Conservation (phyloP, 92 coral and sea anemone species). For the Phenganax marumi region DNA sequence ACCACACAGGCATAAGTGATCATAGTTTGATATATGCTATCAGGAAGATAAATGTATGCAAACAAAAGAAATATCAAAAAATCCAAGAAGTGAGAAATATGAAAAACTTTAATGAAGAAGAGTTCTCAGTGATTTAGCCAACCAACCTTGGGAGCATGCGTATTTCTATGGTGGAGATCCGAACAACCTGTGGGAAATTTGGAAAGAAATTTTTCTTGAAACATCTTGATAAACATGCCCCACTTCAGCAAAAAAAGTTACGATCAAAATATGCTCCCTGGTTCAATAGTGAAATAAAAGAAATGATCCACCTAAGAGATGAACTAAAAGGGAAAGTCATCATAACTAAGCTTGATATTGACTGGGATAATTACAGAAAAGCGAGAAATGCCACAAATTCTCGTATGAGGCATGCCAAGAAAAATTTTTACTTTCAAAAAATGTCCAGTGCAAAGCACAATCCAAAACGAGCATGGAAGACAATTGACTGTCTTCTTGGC, state of each 20-base stretch:
- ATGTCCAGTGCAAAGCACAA: not conserved
- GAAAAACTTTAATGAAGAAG: not conserved
- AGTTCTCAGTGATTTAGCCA: not conserved
- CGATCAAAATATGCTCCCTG: not conserved
- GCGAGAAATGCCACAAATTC: constrained; percentile 6
- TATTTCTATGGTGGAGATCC: not conserved
- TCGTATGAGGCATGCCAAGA: not conserved
- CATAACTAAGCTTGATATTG: not conserved
- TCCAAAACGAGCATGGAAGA: constrained; percentile 15
- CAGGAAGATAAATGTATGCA: not conserved
- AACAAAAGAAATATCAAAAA: not conserved
- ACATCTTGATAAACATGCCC: constrained; percentile 11
- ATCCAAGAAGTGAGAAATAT: not conserved
- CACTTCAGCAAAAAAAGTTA: not conserved
- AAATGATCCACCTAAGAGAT: not conserved
- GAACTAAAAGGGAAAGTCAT: not conserved
- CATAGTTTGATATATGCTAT: not conserved
- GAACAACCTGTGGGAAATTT: constrained; percentile 1
- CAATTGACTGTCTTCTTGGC: not conserved
- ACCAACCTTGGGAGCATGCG: not conserved
- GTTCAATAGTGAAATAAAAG: not conserved
- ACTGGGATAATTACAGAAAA: constrained; percentile 7
- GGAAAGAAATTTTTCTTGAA: constrained; percentile 2
- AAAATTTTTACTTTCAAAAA: not conserved
- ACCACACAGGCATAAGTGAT: constrained; percentile 3